These are phyloP conservation scores for Archegozetes longisetosus DNA, from an alignment of 1,140 invertebrate genomes.

Conservation along the genomic window DNA sequence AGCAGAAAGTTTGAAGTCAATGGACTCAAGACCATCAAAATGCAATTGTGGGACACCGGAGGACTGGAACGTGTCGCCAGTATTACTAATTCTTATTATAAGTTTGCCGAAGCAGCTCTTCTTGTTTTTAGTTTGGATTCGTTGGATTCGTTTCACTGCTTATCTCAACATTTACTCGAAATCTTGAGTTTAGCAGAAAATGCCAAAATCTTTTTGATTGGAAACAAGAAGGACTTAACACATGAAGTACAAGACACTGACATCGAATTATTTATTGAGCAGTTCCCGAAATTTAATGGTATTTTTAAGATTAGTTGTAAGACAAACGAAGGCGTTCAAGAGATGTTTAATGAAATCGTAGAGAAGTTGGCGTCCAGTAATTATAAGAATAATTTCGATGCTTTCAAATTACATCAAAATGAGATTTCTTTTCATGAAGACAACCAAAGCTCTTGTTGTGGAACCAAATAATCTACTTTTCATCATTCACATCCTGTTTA, in stretches of 20 bases:
- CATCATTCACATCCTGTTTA: no score
- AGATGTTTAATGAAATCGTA: slow-evolving; percentile 25
- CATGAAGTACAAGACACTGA: slow-evolving; percentile 64
- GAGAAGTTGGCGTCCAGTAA: slow-evolving; percentile 12
- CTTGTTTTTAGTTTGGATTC: slow-evolving; percentile 77
- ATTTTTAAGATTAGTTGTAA: slow-evolving; percentile 83
- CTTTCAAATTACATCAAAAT: slow-evolving; percentile 15
- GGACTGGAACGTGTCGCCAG: slow-evolving; percentile 84
- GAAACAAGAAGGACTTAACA: slow-evolving; percentile 66
- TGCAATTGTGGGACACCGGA: slow-evolving; percentile 83
- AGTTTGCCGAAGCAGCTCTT: slow-evolving; percentile 79
- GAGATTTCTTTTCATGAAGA: background rate
- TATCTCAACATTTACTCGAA: slow-evolving; percentile 74
- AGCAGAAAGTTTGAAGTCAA: slow-evolving; percentile 12
- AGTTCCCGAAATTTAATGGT: slow-evolving; percentile 75
- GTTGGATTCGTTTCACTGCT: slow-evolving; percentile 71
- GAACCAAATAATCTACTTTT: no score
- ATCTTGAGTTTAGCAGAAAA: slow-evolving; percentile 82
- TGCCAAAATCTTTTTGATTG: slow-evolving; percentile 80
- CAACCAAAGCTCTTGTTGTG: background rate
- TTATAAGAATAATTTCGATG: slow-evolving; percentile 7
- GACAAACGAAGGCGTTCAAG: slow-evolving; percentile 29
- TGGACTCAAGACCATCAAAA: slow-evolving; percentile 5
- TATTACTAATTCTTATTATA: slow-evolving; percentile 84
- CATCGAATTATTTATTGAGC: slow-evolving; percentile 78